Evolutionary conservation across 2,113 vertebrate genomes (phyloP).

Genomic region (Zosterops lateralis): DNA sequence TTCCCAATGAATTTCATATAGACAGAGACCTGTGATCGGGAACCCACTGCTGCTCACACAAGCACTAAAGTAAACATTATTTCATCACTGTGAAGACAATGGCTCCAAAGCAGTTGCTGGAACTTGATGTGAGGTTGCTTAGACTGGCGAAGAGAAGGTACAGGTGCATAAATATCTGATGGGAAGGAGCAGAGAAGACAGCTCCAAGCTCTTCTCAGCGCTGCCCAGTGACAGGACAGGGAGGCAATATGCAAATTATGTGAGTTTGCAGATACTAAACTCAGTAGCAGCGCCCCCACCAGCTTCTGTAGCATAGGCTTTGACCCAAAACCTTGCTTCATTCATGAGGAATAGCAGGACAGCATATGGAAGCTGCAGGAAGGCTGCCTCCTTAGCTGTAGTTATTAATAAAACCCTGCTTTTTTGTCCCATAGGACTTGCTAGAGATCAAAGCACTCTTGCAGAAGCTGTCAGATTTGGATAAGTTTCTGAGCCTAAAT

Average conservation of each 20-base stretch:
- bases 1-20: background rate
- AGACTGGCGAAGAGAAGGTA: background rate
- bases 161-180: background rate
- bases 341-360: background rate
- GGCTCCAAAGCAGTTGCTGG: background rate
- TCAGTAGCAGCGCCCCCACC: background rate
- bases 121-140: background rate
- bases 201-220: background rate
- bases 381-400: background rate
- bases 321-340: background rate
- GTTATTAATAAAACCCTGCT: fast-evolving
- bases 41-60: background rate
- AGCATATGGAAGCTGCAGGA: background rate
- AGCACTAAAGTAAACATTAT: background rate
- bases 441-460: background rate
- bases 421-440: background rate
- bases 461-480: background rate
- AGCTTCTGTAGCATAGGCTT: background rate
- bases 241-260: background rate
- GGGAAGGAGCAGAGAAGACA: background rate
- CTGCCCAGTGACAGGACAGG: background rate
- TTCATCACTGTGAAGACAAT: fast-evolving
- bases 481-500: background rate
- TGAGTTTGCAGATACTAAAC: background rate
- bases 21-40: fast-evolving